phyloP scores from a whole-genome alignment of 2,888 invertebrate genomes.

The Griposia aprilina region DNA sequence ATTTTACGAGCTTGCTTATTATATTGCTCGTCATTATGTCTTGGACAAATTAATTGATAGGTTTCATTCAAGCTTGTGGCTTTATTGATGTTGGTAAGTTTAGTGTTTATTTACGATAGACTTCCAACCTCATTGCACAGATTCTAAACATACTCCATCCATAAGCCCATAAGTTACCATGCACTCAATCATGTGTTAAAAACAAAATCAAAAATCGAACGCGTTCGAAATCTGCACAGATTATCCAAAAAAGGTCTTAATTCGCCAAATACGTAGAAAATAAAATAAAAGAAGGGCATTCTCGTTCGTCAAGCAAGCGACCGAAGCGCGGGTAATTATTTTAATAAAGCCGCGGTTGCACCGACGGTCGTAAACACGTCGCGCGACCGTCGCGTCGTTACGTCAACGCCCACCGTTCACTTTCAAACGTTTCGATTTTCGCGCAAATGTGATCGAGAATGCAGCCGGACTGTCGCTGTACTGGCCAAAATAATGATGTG shows the following conservation, averaged over 20 bases:
- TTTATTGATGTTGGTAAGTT: constrained; percentile 24
- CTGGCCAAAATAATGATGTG: constrained; percentile 55
- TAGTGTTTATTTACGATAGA: constrained; percentile 9
- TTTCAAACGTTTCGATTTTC: constrained; percentile 76
- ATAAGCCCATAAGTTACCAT: not conserved
- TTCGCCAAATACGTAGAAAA: constrained; percentile 67
- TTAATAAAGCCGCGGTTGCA: constrained; percentile 78
- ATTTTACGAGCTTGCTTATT: constrained; percentile 48
- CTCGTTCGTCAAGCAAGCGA: constrained; percentile 73
- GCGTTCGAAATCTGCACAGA: constrained; percentile 32
- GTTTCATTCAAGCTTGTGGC: constrained; percentile 29
- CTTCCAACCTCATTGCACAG: not conserved
- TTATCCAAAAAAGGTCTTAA: constrained; percentile 64
- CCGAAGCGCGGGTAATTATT: constrained; percentile 79
- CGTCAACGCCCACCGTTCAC: constrained; percentile 77
- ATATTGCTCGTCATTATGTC: constrained; percentile 40
- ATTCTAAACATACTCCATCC: not conserved
- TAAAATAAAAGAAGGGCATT: constrained; percentile 69
- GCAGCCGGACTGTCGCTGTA: constrained; percentile 45
- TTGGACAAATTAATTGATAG: constrained; percentile 51
- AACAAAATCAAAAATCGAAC: constrained; percentile 40
- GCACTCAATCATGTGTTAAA: not conserved
- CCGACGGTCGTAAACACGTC: constrained; percentile 77
- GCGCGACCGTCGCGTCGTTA: constrained; percentile 64
- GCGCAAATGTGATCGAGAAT: constrained; percentile 70